phyloP scores from a whole-genome alignment of 2,888 invertebrate genomes.

The Terebella lapidaria region DNA sequence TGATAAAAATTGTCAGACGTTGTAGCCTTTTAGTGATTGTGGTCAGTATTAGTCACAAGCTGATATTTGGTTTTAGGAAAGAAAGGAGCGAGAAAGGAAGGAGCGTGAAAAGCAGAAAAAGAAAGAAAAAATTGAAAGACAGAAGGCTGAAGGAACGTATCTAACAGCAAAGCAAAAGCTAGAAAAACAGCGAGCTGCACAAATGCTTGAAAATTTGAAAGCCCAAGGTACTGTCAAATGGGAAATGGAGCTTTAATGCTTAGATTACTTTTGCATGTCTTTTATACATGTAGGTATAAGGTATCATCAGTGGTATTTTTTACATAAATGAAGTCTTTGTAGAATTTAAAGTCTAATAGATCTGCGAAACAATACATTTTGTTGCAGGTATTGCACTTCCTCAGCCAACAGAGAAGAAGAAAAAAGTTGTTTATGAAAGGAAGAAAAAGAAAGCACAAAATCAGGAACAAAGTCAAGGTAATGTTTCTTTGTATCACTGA shows the following conservation, averaged over 20 bases:
- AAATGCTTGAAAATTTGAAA: conserved; percentile 80
- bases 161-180: conserved; percentile 90
- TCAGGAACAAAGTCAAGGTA: conserved; percentile 19
- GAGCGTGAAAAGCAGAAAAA: conserved; percentile 86
- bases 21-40: background rate
- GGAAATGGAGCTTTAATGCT: background rate
- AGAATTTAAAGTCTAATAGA: too few relatives aligned
- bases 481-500: too few relatives aligned
- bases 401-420: conserved; percentile 21
- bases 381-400: too few relatives aligned
- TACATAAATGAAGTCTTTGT: too few relatives aligned
- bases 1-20: too few relatives aligned
- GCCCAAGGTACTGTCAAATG: conserved; percentile 84
- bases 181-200: conserved; percentile 77
- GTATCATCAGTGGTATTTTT: too few relatives aligned
- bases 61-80: conserved; percentile 53
- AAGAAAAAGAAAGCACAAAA: conserved; percentile 34
- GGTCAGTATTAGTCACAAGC: background rate
- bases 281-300: too few relatives aligned
- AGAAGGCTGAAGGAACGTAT: conserved; percentile 94
- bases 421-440: conserved; percentile 40
- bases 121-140: conserved; percentile 83
- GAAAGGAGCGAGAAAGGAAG: conserved; percentile 80
- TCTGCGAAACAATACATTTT: too few relatives aligned
- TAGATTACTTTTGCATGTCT: too few relatives aligned